A percentile compares a stretch with the other conserved stretches of the same genome.
Conservation (phyloP, 2,113 vertebrate species). For the Equus quagga region DNA sequence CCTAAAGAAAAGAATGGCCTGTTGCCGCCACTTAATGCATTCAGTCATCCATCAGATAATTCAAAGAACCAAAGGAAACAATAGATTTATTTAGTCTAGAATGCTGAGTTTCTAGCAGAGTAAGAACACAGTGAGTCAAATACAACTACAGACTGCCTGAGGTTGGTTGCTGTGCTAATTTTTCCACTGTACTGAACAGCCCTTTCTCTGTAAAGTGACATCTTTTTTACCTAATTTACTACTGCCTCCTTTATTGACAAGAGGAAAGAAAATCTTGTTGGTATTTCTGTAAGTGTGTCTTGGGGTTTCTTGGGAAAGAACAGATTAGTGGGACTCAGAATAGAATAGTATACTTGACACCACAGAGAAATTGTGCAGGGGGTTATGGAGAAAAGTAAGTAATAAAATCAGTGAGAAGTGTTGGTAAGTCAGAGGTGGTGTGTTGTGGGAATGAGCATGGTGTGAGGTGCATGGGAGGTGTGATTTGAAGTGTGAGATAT, state of each 20-base stretch:
- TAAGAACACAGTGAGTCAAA: background rate
- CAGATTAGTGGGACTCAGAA: background rate
- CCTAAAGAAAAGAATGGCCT: slow-evolving; percentile 27
- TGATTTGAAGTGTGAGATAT: slow-evolving; percentile 49
- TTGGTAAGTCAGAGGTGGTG: slow-evolving; percentile 27
- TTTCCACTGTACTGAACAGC: slow-evolving; percentile 28
- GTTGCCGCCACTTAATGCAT: slow-evolving; percentile 11
- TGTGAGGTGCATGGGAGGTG: background rate
- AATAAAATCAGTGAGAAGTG: background rate
- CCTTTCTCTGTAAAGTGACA: slow-evolving; percentile 9
- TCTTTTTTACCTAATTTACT: slow-evolving; percentile 49
- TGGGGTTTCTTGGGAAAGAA: slow-evolving; percentile 55
- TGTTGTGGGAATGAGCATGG: background rate
- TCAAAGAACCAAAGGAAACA: slow-evolving; percentile 20
- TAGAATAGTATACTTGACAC: slow-evolving; percentile 24
- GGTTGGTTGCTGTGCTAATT: background rate
- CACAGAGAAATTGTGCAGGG: background rate
- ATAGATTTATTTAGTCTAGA: background rate
- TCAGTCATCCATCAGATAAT: slow-evolving; percentile 45
- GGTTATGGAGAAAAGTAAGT: slow-evolving; percentile 28
- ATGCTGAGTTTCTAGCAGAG: background rate
- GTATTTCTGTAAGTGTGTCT: slow-evolving; percentile 10
- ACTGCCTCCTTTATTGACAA: slow-evolving; percentile 21
- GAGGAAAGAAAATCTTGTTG: slow-evolving; percentile 46
- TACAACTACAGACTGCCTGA: background rate